Percentiles rank a stretch among this genome's conserved stretches.
Conservation (phyloP, 2,797 vertebrate genomes). For the Sebastolobus altivelis region DNA sequence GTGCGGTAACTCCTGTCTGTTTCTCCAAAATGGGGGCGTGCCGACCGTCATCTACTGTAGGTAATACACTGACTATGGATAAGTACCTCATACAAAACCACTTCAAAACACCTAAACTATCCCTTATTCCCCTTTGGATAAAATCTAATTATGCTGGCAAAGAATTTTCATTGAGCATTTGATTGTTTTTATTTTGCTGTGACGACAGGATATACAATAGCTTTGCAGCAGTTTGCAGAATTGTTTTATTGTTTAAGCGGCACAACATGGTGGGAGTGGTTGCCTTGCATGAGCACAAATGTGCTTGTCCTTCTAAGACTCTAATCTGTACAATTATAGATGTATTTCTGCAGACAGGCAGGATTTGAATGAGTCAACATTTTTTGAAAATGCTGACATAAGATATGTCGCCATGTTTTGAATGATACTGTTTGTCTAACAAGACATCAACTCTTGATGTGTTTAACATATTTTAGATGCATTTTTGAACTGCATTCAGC, state of each 20-base stretch:
- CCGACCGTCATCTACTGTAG: too few species aligned
- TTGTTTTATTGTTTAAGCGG: background rate
- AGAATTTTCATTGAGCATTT: background rate
- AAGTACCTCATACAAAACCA: too few species aligned
- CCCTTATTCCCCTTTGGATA: background rate
- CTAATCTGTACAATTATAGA: background rate
- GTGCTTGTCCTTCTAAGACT: too few species aligned
- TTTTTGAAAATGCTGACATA: too few species aligned
- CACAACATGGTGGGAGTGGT: background rate
- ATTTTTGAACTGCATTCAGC: background rate
- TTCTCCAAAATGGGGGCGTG: too few species aligned
- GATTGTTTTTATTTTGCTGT: conserved; percentile 16
- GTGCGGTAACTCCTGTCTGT: too few species aligned
- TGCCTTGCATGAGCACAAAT: background rate
- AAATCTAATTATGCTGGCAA: background rate
- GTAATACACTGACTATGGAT: too few species aligned
- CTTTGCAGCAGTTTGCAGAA: background rate
- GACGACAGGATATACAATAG: conserved; percentile 5
- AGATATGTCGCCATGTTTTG: too few species aligned
- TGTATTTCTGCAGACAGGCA: background rate
- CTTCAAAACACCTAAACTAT: too few species aligned
- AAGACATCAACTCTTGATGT: background rate
- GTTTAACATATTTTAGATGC: background rate
- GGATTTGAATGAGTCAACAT: too few species aligned
- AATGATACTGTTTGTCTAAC: background rate